phyloP scores from a whole-genome alignment of 1,140 invertebrate genomes.

The Caenorhabditis tropicalis region DNA sequence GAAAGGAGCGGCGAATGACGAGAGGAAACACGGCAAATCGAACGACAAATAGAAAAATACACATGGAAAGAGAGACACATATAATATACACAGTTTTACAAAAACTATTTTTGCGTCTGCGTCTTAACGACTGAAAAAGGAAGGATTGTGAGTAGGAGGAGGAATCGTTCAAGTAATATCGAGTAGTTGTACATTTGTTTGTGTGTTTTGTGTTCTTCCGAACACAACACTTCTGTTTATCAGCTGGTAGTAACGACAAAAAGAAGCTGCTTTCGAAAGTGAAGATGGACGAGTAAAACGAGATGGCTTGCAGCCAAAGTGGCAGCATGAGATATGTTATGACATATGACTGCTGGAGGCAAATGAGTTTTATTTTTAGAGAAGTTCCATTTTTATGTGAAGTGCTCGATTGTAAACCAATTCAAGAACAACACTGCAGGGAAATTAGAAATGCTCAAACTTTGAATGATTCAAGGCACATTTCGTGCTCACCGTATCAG shows the following conservation, averaged over 20 bases:
- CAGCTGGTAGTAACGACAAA: neutral
- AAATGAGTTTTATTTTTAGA: too few species aligned
- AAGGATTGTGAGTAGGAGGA: neutral
- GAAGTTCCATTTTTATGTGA: too few species aligned
- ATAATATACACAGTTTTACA: neutral
- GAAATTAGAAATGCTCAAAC: neutral
- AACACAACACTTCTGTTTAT: neutral
- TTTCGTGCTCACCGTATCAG: neutral
- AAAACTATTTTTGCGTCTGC: neutral
- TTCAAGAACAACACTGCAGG: neutral
- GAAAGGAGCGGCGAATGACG: conserved; percentile 17
- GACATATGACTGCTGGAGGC: neutral
- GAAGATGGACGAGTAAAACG: neutral
- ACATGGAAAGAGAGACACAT: neutral
- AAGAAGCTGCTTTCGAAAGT: neutral
- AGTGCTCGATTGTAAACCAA: too few species aligned
- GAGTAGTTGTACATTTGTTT: neutral
- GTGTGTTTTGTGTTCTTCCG: neutral
- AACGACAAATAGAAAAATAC: conserved; percentile 34
- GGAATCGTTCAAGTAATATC: neutral
- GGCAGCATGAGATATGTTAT: neutral
- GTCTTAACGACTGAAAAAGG: neutral
- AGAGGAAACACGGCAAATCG: neutral
- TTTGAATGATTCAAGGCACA: neutral
- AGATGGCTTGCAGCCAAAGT: neutral